Evolutionary conservation across 2,888 invertebrate species (phyloP).

Genomic region (Lasioglossum malachurum): DNA sequence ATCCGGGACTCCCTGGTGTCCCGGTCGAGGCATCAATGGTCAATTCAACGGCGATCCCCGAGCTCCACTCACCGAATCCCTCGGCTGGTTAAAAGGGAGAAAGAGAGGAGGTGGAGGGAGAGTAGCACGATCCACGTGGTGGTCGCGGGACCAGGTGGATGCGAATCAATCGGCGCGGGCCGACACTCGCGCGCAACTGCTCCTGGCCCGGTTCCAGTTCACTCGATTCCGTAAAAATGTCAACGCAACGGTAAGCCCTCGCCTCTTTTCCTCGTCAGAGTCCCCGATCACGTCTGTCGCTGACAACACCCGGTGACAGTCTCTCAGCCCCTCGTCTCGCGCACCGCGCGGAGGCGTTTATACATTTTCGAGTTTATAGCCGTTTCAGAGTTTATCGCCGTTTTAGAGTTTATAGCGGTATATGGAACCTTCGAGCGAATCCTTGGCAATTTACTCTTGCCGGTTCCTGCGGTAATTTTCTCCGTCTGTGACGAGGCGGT

Average conservation of each 20-base stretch:
- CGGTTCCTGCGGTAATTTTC: neutral
- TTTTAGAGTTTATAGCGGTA: no score
- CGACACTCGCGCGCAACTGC: neutral
- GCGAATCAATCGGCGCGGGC: constrained; percentile 21
- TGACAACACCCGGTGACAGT: neutral
- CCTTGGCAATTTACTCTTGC: constrained; percentile 5
- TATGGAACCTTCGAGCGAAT: no score
- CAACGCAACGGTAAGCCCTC: constrained; percentile 34
- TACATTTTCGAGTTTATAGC: neutral
- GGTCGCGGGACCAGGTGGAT: constrained; percentile 9
- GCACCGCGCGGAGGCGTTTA: neutral
- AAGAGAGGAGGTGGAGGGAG: neutral
- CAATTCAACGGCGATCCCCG: neutral
- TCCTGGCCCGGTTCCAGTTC: constrained; percentile 53
- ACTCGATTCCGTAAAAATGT: constrained; percentile 35
- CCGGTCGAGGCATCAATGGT: constrained; percentile 56
- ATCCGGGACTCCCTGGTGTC: constrained; percentile 41
- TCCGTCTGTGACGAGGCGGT: neutral
- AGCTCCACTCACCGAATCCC: neutral
- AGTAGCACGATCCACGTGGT: constrained; percentile 49
- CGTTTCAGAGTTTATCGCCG: no score
- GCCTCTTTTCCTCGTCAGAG: neutral
- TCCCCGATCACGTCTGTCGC: neutral
- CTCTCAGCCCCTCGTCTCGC: neutral
- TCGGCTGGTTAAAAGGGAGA: neutral